Evolutionary conservation across 2,113 vertebrate genomes (phyloP).

Genomic region (Danionella cerebrum): DNA sequence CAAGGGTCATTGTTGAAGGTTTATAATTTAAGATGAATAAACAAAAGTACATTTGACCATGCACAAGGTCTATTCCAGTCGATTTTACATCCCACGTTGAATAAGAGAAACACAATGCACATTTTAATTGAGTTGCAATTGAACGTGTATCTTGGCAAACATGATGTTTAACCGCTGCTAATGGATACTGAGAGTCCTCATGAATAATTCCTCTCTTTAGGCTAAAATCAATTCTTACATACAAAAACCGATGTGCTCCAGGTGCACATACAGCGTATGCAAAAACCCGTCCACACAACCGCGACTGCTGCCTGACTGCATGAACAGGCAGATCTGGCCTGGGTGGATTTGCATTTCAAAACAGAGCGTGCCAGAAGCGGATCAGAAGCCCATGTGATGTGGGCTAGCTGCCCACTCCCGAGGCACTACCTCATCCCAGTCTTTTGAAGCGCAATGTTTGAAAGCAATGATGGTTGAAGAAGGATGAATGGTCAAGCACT

Average conservation of each 20-base stretch:
- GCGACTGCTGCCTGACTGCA: slow-evolving; percentile 26
- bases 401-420: background rate
- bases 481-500: background rate
- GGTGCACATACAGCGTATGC: slow-evolving; percentile 20
- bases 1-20: slow-evolving; percentile 3
- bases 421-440: slow-evolving; percentile 31
- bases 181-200: background rate
- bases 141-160: background rate
- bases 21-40: slow-evolving; percentile 18
- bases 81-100: background rate
- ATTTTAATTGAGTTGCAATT: background rate
- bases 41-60: background rate
- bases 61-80: background rate
- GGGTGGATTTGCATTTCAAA: slow-evolving; percentile 42
- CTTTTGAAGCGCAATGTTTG: slow-evolving; percentile 27
- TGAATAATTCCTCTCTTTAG: slow-evolving; percentile 3
- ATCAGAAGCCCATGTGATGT: slow-evolving; percentile 4
- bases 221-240: slow-evolving; percentile 1
- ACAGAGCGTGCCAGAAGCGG: slow-evolving; percentile 23
- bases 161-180: background rate
- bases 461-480: slow-evolving; percentile 21
- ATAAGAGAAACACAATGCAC: background rate
- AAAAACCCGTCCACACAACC: background rate
- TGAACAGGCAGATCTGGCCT: slow-evolving; percentile 23
- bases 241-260: background rate